Base-by-base conservation (phyloP, 2,888 invertebrate genomes). In the Dicycla oo region DNA sequence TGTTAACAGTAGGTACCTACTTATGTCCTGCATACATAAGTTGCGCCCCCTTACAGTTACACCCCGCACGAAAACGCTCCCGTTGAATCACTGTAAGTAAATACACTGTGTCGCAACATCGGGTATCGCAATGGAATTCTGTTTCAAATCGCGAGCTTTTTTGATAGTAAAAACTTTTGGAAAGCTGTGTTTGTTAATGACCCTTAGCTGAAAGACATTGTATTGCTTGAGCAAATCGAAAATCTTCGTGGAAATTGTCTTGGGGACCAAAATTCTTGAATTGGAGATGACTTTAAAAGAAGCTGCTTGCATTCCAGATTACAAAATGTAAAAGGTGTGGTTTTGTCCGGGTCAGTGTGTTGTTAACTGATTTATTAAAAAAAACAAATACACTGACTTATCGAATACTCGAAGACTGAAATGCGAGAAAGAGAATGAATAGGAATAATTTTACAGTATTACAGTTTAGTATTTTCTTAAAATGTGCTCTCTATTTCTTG, bases 121-220 rank as follows among this genome's bases (percentile, higher is more conserved):
- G 73, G 79, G 80, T 68, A 84, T 79, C 61, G 72, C 86, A 89
- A 89, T 88, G 68, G 73, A 88, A 88, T 88, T 86, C 79, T 78
- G 83, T 87, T 80, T 88, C 83, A 45, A 84, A 84, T 80, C 73
- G 67, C 77, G 61, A 71, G 82, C 69, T 75, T 80, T 80, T 85
- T 81, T 70, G 62, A 53, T 72, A 53, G 54, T 69, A 62, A 45
- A 80, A 73, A 81, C 64, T 75, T 79, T 64, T 60, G 51, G 69
- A 76, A 78, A 65, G 69, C 74, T 76, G 56, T 74, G 53, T 73
- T 78, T 71, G 70, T 74, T 75, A 82, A 73, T 80, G 80, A 72
- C 63, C 61, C 63, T 73, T 69, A 60, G 57, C 40, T 60, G 53
- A 18, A 11, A 30, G 49, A 51, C 30, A 64, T 53, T 51, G n/a